Base-by-base conservation (phyloP, 2,888 invertebrate species). In the Thera obeliscata region DNA sequence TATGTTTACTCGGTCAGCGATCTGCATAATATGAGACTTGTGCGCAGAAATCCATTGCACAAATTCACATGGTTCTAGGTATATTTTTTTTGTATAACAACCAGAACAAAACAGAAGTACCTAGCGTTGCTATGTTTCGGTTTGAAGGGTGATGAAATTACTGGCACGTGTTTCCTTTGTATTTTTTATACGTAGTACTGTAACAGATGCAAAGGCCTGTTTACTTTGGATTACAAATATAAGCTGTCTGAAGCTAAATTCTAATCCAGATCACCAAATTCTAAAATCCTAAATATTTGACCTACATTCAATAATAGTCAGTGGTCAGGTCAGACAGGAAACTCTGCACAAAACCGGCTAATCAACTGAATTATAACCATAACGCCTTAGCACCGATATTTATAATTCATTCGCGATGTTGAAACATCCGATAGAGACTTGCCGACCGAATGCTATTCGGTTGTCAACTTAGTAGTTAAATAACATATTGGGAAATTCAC, bases 391-490 rank as follows among this genome's bases (percentile, higher is more conserved):
- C 88, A 88, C 84, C 85, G 82, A 85, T 87, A 87, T 86, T 86
- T 84, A 81, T 87, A 87, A 87, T 85, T 86, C 84, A 79, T 79
- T 79, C 6, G n/a, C 72, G 69, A 77, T 91, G 87, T 87, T 76
- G 91, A 90, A 91, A 93, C 87, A 87, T 90, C 90, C 88, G 86
- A 84, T 82, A 80, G 85, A 87, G 81, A 87, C 86, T 88, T 77
- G 79, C 77, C 78, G 75, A 86, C 80, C 84, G 82, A 83, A 82
- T 81, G 82, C 84, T 81, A 81, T 85, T 87, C 79, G 84, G 79
- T 85, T 88, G 87, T 87, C 90, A 87, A 85, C 87, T 86, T 78
- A 83, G 55, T 46, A 82, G 85, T 91, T 89, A 86, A 81, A 90
- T 91, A 91, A 92, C 88, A 69, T 81, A 78, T 91, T 91, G 86